These are phyloP conservation scores for Chelidonichthys spinosus DNA, from an alignment of 2,797 vertebrate genomes.

Conservation along the genomic window DNA sequence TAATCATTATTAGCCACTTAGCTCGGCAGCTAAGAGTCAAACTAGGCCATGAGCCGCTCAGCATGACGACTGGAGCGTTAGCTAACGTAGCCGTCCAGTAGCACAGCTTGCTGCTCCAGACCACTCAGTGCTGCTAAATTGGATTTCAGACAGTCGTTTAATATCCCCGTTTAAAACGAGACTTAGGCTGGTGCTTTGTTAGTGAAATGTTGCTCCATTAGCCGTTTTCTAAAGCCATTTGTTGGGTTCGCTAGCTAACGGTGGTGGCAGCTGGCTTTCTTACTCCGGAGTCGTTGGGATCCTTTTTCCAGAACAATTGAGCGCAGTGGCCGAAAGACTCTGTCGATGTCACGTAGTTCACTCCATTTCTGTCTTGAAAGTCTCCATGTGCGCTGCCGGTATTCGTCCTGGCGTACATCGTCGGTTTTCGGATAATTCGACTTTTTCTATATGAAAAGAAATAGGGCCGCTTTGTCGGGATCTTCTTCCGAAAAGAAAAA, in stretches of 20 bases:
- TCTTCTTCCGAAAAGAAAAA: slow-evolving; percentile 82
- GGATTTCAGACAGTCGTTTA: not conserved
- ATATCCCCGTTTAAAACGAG: not conserved
- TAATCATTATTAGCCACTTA: slow-evolving; percentile 26
- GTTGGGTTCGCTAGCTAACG: slow-evolving; percentile 47
- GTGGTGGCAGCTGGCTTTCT: slow-evolving; percentile 69
- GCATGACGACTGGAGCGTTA: slow-evolving; percentile 58
- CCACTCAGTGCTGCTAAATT: not conserved
- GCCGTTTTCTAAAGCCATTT: not conserved
- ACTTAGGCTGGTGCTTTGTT: not conserved
- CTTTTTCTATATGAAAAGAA: slow-evolving; percentile 71
- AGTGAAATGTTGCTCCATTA: not conserved
- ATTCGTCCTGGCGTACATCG: slow-evolving; percentile 82
- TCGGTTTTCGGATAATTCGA: slow-evolving; percentile 59
- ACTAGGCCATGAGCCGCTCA: slow-evolving; percentile 74
- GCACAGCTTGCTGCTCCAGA: not conserved
- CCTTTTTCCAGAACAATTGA: slow-evolving; percentile 85
- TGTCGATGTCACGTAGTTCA: slow-evolving; percentile 81
- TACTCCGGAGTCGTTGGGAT: slow-evolving; percentile 84
- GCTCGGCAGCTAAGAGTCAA: slow-evolving; percentile 41
- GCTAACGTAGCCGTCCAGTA: slow-evolving; percentile 44
- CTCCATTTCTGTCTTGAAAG: slow-evolving; percentile 81
- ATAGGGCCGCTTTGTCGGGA: slow-evolving; percentile 78
- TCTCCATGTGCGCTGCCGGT: slow-evolving; percentile 80
- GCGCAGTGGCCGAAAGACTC: slow-evolving; percentile 83